These are phyloP conservation scores for Psilopogon haemacephalus DNA, from an alignment of 2,113 vertebrate genomes.

Conservation along the genomic window DNA sequence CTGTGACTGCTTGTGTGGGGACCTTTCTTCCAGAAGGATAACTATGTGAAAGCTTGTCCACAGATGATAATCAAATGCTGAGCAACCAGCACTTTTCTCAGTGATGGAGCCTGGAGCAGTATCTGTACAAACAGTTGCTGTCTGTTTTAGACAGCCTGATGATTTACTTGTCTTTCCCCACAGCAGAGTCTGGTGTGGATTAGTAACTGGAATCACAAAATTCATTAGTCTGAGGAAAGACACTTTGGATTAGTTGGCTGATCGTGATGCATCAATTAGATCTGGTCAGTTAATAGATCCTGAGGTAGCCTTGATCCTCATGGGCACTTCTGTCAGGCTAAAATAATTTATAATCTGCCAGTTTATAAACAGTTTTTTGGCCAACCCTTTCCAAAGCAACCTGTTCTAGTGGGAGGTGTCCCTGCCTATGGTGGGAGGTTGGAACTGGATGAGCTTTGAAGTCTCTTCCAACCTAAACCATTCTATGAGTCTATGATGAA, in stretches of 20 bases:
- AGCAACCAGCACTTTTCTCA: neutral
- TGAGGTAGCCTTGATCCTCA: neutral
- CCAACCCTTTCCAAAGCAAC: neutral
- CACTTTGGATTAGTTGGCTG: neutral
- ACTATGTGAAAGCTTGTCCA: neutral
- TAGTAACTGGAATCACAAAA: neutral
- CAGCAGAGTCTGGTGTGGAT: fast-evolving
- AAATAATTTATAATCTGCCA: neutral
- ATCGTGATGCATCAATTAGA: neutral
- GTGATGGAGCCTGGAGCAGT: neutral
- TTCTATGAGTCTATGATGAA: no score
- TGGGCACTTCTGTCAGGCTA: neutral
- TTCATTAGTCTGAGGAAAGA: neutral
- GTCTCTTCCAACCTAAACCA: no score
- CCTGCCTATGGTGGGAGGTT: no score
- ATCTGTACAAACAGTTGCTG: neutral
- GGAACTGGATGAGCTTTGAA: no score
- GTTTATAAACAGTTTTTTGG: neutral
- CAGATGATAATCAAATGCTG: neutral
- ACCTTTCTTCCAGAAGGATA: neutral
- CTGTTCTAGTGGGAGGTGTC: neutral
- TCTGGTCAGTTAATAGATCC: neutral
- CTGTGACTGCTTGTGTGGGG: neutral
- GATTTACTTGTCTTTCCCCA: neutral
- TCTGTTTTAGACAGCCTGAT: neutral